Evolutionary conservation across 2,888 invertebrate genomes (phyloP), one percentile per base, ranked within the genome.

Genomic region (Apodemia hepburni): DNA sequence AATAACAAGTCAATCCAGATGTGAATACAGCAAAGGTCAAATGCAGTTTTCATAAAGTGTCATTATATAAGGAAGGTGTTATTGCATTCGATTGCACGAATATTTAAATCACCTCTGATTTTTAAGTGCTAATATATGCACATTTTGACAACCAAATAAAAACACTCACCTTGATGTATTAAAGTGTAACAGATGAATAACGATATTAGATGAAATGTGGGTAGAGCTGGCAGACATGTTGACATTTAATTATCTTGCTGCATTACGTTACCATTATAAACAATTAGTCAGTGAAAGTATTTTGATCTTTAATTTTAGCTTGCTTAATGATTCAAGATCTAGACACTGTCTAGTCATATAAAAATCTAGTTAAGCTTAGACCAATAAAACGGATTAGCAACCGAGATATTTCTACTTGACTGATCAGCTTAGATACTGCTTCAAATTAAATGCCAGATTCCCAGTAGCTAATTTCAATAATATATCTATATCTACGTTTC

Each of bases 381-480:
- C 80, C 78, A 82, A 84, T 86, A 81, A 83, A 88, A 84, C 83
- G 80, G 80, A 85, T 86, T 84, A 81, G 80, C 82, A 84, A 90
- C 88, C 87, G 88, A 85, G 87, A 85, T 84, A 78, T 85, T 85
- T 78, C 79, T 78, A 89, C 87, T 80, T 86, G 83, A 88, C 75
- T 88, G 90, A 87, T 86, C 86, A 82, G 77, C 73, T 78, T 79
- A 84, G 86, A 87, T 87, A 83, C 73, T 75, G 75, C 73, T 74
- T 74, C 69, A 73, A 79, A 85, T 83, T 87, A 91, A 91, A 91
- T 90, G 90, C 86, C 90, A 91, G 83, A 85, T 88, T 91, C 90
- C 87, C 89, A 91, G 85, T 84, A 83, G 80, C 80, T 78, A 75
- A 76, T 73, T 77, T 73, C 73, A 74, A 75, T 76, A 74, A 70